phyloP scores from a whole-genome alignment of 2,113 vertebrate genomes.

The Ahaetulla prasina region DNA sequence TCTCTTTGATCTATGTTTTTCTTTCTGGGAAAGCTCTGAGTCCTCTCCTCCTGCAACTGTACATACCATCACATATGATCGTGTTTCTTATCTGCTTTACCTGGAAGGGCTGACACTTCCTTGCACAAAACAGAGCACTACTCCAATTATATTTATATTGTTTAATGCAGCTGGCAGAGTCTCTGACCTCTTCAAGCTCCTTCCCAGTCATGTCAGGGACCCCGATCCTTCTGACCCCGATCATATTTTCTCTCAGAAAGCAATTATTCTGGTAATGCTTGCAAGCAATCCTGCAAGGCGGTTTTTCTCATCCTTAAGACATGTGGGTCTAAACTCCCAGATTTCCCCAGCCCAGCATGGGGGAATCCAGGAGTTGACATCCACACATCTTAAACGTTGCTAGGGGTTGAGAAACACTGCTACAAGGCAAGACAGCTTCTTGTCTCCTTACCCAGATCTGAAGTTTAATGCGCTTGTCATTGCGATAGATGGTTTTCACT shows the following conservation, averaged over 20 bases:
- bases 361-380: not conserved
- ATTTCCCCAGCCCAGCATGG: not conserved
- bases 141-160: not conserved
- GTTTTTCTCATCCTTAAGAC: not conserved
- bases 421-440: not conserved
- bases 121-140: not conserved
- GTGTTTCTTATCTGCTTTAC: not conserved
- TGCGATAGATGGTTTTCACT: slow-evolving; percentile 86
- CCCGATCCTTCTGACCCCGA: not conserved
- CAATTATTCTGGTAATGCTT: not conserved
- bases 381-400: not conserved
- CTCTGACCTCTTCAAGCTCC: not conserved
- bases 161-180: not conserved
- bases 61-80: not conserved
- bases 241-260: not conserved
- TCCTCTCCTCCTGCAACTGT: not conserved
- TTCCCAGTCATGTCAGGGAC: not conserved
- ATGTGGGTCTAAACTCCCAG: not conserved
- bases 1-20: not conserved
- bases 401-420: not conserved
- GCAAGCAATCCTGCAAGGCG: not conserved
- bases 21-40: not conserved
- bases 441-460: slow-evolving; percentile 81
- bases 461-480: slow-evolving; percentile 86
- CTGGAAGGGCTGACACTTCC: not conserved